Evolutionary conservation across 2,888 invertebrate genomes (phyloP).

Genomic region (Hipparchia sbordonii): DNA sequence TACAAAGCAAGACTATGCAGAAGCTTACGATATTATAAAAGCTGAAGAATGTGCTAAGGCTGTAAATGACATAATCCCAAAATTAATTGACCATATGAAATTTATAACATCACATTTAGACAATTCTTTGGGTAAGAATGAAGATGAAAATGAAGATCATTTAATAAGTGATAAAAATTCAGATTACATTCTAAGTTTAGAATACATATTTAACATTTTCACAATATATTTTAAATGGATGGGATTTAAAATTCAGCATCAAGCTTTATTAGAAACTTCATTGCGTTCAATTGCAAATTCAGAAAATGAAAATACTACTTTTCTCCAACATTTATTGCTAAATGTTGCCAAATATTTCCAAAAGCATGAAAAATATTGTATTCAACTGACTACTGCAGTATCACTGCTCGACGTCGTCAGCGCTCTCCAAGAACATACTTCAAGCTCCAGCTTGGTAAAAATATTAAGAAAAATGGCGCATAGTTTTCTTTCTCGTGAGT

Average conservation of each 20-base stretch:
- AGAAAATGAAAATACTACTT: slow-evolving; percentile 53
- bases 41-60: slow-evolving; percentile 64
- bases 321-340: slow-evolving; percentile 63
- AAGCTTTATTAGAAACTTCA: slow-evolving; percentile 63
- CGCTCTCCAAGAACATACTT: slow-evolving; percentile 70
- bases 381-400: slow-evolving; percentile 81
- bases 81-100: slow-evolving; percentile 61
- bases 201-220: slow-evolving; percentile 80
- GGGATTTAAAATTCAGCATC: slow-evolving; percentile 80
- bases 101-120: slow-evolving; percentile 58
- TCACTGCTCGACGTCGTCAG: slow-evolving; percentile 79
- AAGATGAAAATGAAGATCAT: slow-evolving; percentile 52
- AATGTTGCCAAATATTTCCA: slow-evolving; percentile 67
- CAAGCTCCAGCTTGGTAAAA: slow-evolving; percentile 64
- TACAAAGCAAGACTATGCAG: slow-evolving; percentile 54
- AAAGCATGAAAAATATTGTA: slow-evolving; percentile 75
- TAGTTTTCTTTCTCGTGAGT: slow-evolving; percentile 84
- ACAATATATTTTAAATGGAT: slow-evolving; percentile 85
- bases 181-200: slow-evolving; percentile 73
- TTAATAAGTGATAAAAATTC: slow-evolving; percentile 54
- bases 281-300: slow-evolving; percentile 64
- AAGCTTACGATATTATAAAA: slow-evolving; percentile 58
- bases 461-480: slow-evolving; percentile 70
- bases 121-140: slow-evolving; percentile 46
- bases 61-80: slow-evolving; percentile 60